Evolutionary conservation across 2,797 vertebrate genomes (phyloP), one percentile per base, ranked within the genome.

Genomic region (Rhyacichthys aspro): DNA sequence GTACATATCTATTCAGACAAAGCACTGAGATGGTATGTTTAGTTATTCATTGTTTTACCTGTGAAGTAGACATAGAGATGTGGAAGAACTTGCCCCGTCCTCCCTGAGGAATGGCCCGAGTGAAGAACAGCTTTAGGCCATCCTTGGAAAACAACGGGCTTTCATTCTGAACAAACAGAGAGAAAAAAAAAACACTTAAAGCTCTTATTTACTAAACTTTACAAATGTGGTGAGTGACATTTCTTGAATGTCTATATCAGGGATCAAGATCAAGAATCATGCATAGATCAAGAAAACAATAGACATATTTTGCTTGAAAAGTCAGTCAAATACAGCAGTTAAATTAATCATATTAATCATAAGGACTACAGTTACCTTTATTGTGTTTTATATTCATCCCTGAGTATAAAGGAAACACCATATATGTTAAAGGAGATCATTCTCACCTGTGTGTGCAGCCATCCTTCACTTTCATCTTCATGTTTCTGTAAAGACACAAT

Each of bases 41-140:
- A 38, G 37, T 10, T 38, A 38, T 8, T 7, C 9, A 12, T 5
- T 38, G 11, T 9, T 16, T 11, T 34, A 98, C 97, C 94, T 96
- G 95, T 32, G 96, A 96, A 0, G 95, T 93, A 0, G 96, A 95
- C 94, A 98, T 95, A 12, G 95, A 92, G 23, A 99, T 96, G 79
- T 99, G 98, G 69, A 95, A 95, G 91, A 99, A 99, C 52, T 97
- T 96, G 0, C 96, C 96, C 0, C 94, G 82, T 2, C 95, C 96
- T 19, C 96, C 95, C 70, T 98, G 98, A 0, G 95, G 96, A 77
- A 96, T 93, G 0, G 98, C 96, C 12, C 95, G 90, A 0, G 95
- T 94, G 10, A 99, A 98, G 89, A 99, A 98, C 50, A 99, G 89
- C 84, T 92, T 97, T 18, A 93, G 89, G 1, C 96, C 95, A 0